phyloP scores from a whole-genome alignment of 2,888 invertebrate species.

The Cryptosula pallasiana region DNA sequence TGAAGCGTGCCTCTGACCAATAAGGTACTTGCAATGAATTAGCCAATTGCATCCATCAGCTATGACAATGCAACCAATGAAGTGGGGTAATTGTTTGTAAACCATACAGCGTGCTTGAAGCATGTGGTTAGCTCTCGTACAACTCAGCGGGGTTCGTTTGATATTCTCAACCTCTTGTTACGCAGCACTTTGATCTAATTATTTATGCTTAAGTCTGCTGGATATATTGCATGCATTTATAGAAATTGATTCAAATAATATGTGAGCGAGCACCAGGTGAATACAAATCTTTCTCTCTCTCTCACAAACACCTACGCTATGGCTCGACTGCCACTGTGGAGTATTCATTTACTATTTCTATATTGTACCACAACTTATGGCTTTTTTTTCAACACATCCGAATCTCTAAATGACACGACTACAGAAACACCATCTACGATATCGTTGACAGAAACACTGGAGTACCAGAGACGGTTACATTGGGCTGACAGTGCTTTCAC shows the following conservation, averaged over 20 bases:
- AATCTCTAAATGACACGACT: constrained; percentile 17
- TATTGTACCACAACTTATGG: neutral
- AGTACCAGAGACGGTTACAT: constrained; percentile 32
- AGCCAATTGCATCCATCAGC: neutral
- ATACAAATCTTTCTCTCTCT: neutral
- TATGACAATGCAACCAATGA: neutral
- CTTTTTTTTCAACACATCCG: constrained; percentile 6
- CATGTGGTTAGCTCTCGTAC: neutral
- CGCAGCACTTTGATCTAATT: constrained; percentile 1
- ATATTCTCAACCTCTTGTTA: neutral
- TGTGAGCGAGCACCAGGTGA: neutral
- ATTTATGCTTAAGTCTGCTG: neutral
- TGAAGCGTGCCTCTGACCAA: constrained; percentile 13
- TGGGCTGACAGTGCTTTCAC: constrained; percentile 46
- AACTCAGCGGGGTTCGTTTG: neutral
- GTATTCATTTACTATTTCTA: neutral
- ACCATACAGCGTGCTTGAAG: neutral
- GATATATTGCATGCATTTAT: constrained; percentile 9
- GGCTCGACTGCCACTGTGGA: neutral
- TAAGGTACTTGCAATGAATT: neutral
- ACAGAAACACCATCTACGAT: neutral
- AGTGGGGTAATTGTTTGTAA: neutral
- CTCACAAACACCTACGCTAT: neutral
- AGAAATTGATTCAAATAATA: neutral
- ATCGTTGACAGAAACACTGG: neutral